Percentiles rank a stretch among this genome's conserved stretches.
Conservation (phyloP, 2,113 vertebrate genomes). For the Leptosomus discolor region DNA sequence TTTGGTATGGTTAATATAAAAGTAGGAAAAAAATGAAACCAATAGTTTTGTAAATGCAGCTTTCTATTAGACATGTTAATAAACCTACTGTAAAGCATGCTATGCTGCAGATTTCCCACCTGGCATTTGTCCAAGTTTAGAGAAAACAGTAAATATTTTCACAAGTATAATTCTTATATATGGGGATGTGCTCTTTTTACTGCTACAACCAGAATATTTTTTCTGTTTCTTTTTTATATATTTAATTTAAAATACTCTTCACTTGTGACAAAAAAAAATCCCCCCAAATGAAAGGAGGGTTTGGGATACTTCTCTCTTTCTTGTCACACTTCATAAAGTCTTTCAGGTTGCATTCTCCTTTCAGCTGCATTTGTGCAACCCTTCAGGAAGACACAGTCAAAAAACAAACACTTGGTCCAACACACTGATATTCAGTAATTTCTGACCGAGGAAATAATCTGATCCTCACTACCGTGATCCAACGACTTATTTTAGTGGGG, state of each 20-base stretch:
- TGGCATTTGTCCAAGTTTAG: neutral
- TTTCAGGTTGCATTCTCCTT: neutral
- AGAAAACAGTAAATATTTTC: neutral
- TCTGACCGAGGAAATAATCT: neutral
- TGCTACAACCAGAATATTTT: neutral
- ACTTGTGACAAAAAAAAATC: neutral
- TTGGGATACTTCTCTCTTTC: neutral
- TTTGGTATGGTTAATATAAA: neutral
- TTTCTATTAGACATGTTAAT: neutral
- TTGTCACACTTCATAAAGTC: neutral
- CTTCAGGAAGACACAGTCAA: neutral
- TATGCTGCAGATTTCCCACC: neutral
- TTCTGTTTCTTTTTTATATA: neutral
- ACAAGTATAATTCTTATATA: neutral
- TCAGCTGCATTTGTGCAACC: neutral
- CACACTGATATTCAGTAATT: neutral
- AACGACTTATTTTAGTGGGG: neutral
- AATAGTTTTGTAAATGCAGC: neutral
- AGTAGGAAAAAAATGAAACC: neutral
- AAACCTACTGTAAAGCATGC: neutral
- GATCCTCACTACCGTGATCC: neutral
- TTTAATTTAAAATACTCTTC: neutral
- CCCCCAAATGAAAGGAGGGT: neutral
- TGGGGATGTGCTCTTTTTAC: neutral
- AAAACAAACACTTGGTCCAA: neutral